Base-by-base conservation (phyloP, 2,113 vertebrate genomes). In the Tricholaema leucomelas region DNA sequence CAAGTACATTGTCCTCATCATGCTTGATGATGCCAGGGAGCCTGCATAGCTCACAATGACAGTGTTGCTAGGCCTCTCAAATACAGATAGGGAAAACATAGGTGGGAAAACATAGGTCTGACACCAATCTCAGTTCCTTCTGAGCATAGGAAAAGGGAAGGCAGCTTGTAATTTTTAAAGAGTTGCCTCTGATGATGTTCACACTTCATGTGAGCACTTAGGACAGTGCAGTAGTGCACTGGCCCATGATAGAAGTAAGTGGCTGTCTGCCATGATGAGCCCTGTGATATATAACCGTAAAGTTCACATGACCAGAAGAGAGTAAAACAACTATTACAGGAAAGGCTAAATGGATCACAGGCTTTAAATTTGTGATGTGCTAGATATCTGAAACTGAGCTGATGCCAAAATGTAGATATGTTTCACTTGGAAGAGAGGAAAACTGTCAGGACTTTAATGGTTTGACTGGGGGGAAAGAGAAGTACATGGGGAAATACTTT, bases 331-430 rank as follows among this genome's bases (percentile, higher is more conserved):
- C 79, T 92, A 83, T 93, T 93, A 88, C 30, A 80, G 94, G 67
- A 94, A 86, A 72, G 85, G 75, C 58, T 91, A 95, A 93, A 89
- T 84, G 66, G 63, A n/a, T 84, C 48, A 81, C 23, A 24, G 44
- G 33, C 42, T 95, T 94, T 72, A 78, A 69, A 90, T 95, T 96
- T 92, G 92, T 75, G 67, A 54, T 46, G 10, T 90, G 50, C 36
- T 87, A 85, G 85, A 73, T 87, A 78, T 30, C 71, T 93, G 80
- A 78, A 92, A 30, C 23, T 44, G 73, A 92, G 23, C 38, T 8
- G 6, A 36, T 91, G 94, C 88, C 85, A 91, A 91, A 71, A 88
- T 35, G 16, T 75, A 95, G 72, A 42, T 42, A 91, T 92, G 52
- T 46, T 94, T 94, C 70, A 90, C 44, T 86, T 56, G 50, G 18